Base-by-base conservation (phyloP, 2,888 invertebrate species). In the Dascillus cervinus region DNA sequence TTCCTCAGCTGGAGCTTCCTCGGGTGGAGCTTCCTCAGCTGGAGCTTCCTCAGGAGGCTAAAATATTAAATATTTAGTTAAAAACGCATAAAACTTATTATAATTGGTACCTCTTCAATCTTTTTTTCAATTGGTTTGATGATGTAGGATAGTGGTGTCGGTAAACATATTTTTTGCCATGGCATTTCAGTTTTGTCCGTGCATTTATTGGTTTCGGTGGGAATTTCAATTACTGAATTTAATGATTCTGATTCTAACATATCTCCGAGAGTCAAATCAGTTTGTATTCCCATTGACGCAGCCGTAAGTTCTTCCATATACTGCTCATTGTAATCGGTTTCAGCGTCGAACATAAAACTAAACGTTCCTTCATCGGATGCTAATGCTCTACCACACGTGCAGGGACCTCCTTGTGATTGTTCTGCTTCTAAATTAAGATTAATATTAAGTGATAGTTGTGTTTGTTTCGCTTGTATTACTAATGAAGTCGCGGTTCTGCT, bases 291-390 rank as follows among this genome's bases (percentile, higher is more conserved):
- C 13, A 29, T 31, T 11, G 32, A 24, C 3, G 13, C 14, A 22
- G 26, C 36, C 10, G 11, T 23, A 12, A 35, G 12, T 21, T 34
- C 31, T 15, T 35, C 29, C 32, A 35, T 25, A 23, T 43, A 37
- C 13, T 22, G 32, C 26, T 42, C 42, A n/a, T 32, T 21, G 14
- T 42, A 42, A n/a, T 26, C 29, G 5, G 29, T 22, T 10, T 42
- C 39, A 11, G 26, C 27, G 14, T 42, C 39, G 17, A 34, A 42
- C 30, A 39, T 36, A 13, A 33, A 32, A 31, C 29, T 36, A 5
- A n/a, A n/a, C n/a, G n/a, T n/a, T n/a, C n/a, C n/a, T n/a, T n/a
- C n/a, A n/a, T n/a, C n/a, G n/a, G n/a, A n/a, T n/a, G n/a, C n/a
- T n/a, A n/a, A n/a, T n/a, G n/a, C n/a, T n/a, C n/a, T n/a, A n/a